Evolutionary conservation across 2,888 invertebrate genomes (phyloP), one percentile per base, ranked within the genome.

Genomic region (Drosophila tripunctata): DNA sequence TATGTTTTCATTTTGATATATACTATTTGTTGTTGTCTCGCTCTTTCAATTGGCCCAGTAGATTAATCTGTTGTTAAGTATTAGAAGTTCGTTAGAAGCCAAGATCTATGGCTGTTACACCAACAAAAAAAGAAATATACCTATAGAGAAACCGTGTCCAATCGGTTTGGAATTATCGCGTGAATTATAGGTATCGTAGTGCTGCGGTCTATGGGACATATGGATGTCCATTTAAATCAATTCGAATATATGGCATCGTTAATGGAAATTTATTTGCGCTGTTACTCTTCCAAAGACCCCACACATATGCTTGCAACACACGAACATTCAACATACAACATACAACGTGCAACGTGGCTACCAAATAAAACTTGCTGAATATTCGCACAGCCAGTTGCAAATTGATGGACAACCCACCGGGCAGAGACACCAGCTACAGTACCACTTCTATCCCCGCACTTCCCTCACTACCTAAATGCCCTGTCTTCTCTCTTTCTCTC

Each of bases 221-320:
- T 78, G 78, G 67, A 64, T 57, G 60, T 63, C 81, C 78, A 87
- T 88, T 89, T 90, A 89, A 89, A 89, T 89, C 90, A 89, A 90
- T 89, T 87, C 67, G 80, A 76, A 88, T 82, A 82, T 86, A 85
- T 83, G 78, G 80, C 81, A 77, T 75, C 85, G 85, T 85, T 85
- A 88, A 83, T 85, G 88, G 80, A 88, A 88, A 89, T 89, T 89
- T 87, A 89, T 89, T 69, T 68, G 78, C 68, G 78, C 78, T 73
- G 77, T 83, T 72, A 67, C 69, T 71, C 15, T 55, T 62, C 56
- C 71, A 56, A 54, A 52, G 54, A 74, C 67, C 75, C 56, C 73
- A 57, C 60, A 68, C 68, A 61, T 24, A 43, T 7, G 12, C 24
- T 4, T 0, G 14, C 17, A 45, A 63, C 47, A 61, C 27, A 44